Percentiles rank a stretch among this genome's conserved stretches.
Conservation (phyloP, 35 echinoderm and acorn worm genomes). For the Lytechinus variegatus region DNA sequence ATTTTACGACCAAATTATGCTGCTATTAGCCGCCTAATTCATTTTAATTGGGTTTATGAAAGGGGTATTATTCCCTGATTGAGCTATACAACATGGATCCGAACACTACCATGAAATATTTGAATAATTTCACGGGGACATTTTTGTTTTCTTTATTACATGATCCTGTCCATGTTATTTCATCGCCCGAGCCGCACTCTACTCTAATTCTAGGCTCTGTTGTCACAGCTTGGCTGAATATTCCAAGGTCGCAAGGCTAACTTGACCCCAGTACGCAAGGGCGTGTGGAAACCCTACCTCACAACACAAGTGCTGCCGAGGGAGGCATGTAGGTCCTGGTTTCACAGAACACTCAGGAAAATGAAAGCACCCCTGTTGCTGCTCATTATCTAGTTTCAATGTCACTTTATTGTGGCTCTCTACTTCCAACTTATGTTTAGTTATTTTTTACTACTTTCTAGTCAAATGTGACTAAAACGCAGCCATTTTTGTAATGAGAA, state of each 20-base stretch:
- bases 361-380: not conserved
- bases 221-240: constrained; percentile 40
- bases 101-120: not conserved
- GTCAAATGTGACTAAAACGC: too few species aligned
- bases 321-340: not conserved
- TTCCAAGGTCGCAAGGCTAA: not conserved
- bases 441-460: too few species aligned
- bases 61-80: too few species aligned
- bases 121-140: not conserved
- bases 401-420: too few species aligned
- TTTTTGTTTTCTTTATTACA: not conserved
- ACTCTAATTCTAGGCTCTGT: not conserved
- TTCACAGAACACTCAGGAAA: not conserved
- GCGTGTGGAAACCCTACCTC: constrained; percentile 20
- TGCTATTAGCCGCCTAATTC: too few species aligned
- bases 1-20: too few species aligned
- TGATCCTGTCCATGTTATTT: not conserved
- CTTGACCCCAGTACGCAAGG: not conserved
- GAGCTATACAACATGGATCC: not conserved
- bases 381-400: not conserved
- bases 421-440: too few species aligned
- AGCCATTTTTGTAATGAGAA: too few species aligned
- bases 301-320: not conserved
- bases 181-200: not conserved
- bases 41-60: too few species aligned